phyloP scores from a whole-genome alignment of 1,140 invertebrate genomes.

The Drosophila melanica region DNA sequence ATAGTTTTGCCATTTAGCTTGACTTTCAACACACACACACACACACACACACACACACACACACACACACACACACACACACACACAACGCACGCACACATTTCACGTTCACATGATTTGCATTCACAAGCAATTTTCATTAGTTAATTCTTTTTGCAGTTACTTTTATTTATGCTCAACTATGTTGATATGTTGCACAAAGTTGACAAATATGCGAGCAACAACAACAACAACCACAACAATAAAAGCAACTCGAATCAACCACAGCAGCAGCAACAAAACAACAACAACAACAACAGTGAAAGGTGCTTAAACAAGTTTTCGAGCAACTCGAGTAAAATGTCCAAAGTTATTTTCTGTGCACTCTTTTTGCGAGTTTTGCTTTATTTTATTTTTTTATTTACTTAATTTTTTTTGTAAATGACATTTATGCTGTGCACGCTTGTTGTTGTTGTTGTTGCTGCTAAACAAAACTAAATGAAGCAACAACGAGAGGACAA shows the following conservation, averaged over 20 bases:
- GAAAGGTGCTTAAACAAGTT: constrained; percentile 21
- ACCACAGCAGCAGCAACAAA: background rate
- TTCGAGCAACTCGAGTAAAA: constrained; percentile 16
- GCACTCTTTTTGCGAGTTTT: background rate
- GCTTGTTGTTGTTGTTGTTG: constrained; percentile 9
- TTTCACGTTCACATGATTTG: background rate
- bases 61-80: too few species aligned
- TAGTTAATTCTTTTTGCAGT: background rate
- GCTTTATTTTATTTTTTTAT: constrained; percentile 3
- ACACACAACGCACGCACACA: too few species aligned
- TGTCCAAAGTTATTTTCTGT: constrained; percentile 6
- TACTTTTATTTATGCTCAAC: background rate
- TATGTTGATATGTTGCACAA: background rate
- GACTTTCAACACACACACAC: too few species aligned
- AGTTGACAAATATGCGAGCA: constrained; percentile 9
- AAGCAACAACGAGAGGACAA: constrained; percentile 36
- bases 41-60: background rate
- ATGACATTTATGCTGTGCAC: background rate
- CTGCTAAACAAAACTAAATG: constrained; percentile 37
- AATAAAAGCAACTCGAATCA: background rate
- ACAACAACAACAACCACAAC: constrained; percentile 4
- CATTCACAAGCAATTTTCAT: background rate
- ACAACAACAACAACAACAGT: background rate
- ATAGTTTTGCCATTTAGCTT: too few species aligned
- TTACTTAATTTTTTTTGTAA: background rate